Base-by-base conservation (phyloP, 2,888 invertebrate genomes). In the Melipona bicolor region DNA sequence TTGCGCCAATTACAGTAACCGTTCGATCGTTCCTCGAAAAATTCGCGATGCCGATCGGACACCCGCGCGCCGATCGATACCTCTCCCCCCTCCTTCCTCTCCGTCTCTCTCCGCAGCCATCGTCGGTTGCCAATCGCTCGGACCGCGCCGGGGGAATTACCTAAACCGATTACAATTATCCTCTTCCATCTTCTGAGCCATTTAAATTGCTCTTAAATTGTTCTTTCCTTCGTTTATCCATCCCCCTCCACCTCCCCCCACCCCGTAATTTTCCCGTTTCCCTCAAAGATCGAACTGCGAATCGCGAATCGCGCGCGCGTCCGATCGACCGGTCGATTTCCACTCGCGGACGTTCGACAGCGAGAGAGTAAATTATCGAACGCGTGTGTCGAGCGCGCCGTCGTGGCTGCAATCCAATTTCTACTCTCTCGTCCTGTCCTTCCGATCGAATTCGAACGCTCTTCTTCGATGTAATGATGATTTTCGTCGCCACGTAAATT, bases 1-100 rank as follows among this genome's bases (percentile, higher is more conserved):
- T 92, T 92, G 92, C 92, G 92, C 91, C 92, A 92, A 92, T 92
- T 92, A 92, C 88, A 89, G 84, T 88, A 79, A 86, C 82, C 80
- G 83, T 85, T 86, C 81, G 84, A 86, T 90, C 86, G 75, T 81
- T 24, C 4, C 24, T 3, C 36, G 70, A 79, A 79, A 76, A 72
- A 79, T 78, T 71, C 56, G 21, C 68, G 56, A 67, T 78, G 74
- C 52, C 74, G 52, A 83, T 77, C 65, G 24, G 43, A 43, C 43
- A 27, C n/a, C 3, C 21, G 15, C 32, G 17, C 0, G 43, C 32
- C 3, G 32, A 59, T 80, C 50, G 50, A 21, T 49, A 2, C 24
- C n/a, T 27, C 3, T 0, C 15, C 13, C 27, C 36, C 9, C 36
- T 36, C 43, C 9, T 9, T 1, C 43, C 43, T 9, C 11, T 9